Percentiles rank a stretch among this genome's conserved stretches.
Evolutionary conservation across 2,113 vertebrate species (phyloP).

Genomic region (Petroica traversi): DNA sequence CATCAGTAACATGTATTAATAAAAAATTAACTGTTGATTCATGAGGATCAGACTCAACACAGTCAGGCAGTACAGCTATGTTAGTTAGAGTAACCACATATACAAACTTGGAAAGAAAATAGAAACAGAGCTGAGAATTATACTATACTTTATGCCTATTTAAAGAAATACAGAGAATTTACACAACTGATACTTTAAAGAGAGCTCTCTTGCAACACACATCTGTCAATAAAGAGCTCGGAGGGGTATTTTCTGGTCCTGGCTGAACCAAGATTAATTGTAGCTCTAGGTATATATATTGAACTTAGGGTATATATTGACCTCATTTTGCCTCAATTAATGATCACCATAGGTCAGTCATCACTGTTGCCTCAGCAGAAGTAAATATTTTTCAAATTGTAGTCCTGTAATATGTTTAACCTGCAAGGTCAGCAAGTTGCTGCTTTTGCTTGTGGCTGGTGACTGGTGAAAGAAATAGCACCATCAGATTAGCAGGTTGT

Average conservation of each 20-base stretch:
- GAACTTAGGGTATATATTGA: neutral
- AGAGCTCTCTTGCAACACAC: neutral
- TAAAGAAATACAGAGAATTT: neutral
- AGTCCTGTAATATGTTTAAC: neutral
- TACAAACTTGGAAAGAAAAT: neutral
- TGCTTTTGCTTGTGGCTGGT: neutral
- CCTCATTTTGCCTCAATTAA: constrained; percentile 15
- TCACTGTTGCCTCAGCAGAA: neutral
- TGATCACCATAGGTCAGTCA: neutral
- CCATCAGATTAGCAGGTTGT: neutral
- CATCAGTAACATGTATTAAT: neutral
- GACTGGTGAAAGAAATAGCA: neutral
- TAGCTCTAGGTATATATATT: constrained; percentile 1
- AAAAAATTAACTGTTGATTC: neutral
- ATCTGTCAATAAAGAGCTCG: neutral
- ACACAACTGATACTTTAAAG: neutral
- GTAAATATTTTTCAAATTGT: neutral
- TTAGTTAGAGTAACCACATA: neutral
- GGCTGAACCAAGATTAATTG: neutral
- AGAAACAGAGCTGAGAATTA: neutral
- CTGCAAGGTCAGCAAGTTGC: neutral
- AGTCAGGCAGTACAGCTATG: neutral
- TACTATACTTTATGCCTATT: neutral
- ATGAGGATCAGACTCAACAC: neutral
- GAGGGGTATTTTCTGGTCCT: neutral